Evolutionary conservation across 2,797 vertebrate genomes (phyloP).

Genomic region (Falco concolor): DNA sequence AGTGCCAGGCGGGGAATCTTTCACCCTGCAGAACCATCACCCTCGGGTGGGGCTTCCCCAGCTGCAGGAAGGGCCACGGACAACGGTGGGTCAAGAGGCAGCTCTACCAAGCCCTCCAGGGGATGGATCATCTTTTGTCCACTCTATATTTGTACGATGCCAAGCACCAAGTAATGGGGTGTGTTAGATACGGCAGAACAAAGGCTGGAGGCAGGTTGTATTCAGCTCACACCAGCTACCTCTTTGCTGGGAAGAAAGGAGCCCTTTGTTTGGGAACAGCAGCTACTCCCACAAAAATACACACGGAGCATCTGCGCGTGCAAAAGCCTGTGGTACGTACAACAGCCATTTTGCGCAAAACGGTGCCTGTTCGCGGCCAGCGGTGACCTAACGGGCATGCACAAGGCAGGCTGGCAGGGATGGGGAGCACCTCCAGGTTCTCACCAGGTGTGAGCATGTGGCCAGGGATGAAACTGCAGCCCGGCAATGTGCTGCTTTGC

Average conservation of each 20-base stretch:
- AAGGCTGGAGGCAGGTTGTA: constrained; percentile 32
- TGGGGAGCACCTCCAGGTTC: rapidly evolving
- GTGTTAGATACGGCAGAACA: neutral
- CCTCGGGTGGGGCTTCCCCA: neutral
- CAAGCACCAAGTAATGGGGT: neutral
- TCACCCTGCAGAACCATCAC: neutral
- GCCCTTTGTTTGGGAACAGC: constrained; percentile 43
- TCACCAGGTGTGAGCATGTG: neutral
- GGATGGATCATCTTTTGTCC: neutral
- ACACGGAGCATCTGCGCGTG: rapidly evolving
- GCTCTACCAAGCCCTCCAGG: rapidly evolving
- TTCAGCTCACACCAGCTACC: constrained; percentile 37
- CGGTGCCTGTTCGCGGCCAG: neutral
- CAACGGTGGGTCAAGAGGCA: neutral
- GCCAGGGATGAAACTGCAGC: neutral
- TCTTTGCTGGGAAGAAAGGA: constrained; percentile 43
- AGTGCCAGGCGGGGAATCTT: neutral
- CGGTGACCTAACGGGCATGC: rapidly evolving
- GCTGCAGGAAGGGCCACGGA: neutral
- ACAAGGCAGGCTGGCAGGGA: neutral
- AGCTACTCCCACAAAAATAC: neutral
- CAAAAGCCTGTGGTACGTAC: rapidly evolving
- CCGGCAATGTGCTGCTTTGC: rapidly evolving
- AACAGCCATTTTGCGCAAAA: neutral
- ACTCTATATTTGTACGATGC: rapidly evolving